phyloP scores from a whole-genome alignment of 2,113 vertebrate species.

The Nycticorax nycticorax region DNA sequence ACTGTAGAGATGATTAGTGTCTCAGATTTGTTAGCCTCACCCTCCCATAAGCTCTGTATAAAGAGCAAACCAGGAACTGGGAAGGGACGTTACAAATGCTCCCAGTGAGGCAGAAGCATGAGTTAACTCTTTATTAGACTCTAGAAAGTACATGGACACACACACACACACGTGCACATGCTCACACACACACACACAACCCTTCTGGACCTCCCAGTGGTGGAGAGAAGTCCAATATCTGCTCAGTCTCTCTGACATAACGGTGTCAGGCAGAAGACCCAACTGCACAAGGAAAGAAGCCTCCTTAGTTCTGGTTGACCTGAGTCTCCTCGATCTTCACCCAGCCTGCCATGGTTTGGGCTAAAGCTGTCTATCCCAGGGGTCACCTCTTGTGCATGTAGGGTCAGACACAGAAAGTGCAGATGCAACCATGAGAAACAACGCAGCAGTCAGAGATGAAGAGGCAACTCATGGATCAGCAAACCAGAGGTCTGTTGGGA shows the following conservation, averaged over 20 bases:
- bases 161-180: rapidly evolving
- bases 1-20: background rate
- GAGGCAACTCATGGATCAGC: background rate
- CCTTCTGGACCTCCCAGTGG: background rate
- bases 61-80: background rate
- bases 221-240: background rate
- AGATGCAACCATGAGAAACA: background rate
- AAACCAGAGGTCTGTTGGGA: background rate
- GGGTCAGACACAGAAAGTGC: background rate
- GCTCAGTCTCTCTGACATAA: background rate
- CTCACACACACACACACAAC: too few species aligned
- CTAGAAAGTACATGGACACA: background rate
- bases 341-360: background rate
- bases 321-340: background rate
- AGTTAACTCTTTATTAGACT: background rate
- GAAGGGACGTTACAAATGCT: background rate
- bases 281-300: background rate
- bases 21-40: background rate
- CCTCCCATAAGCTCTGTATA: background rate
- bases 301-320: background rate
- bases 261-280: background rate
- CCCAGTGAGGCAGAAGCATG: background rate
- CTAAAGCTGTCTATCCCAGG: background rate
- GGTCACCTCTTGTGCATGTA: too few species aligned
- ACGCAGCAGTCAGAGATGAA: background rate